Percentiles rank a stretch among this genome's conserved stretches.
These are phyloP conservation scores for Siniperca undulata DNA, from an alignment of 2,797 vertebrate genomes.

Conservation along the genomic window DNA sequence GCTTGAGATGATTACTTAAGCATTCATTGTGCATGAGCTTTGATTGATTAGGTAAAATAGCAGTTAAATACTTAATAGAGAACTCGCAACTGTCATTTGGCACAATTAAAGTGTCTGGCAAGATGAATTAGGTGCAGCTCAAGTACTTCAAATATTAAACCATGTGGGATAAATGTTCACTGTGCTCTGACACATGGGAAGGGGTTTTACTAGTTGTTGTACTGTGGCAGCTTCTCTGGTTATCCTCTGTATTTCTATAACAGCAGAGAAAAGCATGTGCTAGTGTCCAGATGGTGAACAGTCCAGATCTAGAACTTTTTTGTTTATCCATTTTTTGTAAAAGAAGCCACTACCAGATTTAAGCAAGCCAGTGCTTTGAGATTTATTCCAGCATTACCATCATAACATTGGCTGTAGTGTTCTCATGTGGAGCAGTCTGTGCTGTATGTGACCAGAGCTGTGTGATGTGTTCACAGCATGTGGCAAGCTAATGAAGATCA, in stretches of 20 bases:
- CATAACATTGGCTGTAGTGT: constrained; percentile 57
- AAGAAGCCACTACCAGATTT: constrained; percentile 18
- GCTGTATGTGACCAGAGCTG: constrained; percentile 38
- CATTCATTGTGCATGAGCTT: constrained; percentile 36
- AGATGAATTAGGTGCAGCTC: constrained; percentile 50
- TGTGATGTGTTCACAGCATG: constrained; percentile 89
- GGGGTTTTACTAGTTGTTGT: neutral
- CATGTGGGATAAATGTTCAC: constrained; percentile 31
- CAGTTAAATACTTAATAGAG: constrained; percentile 54
- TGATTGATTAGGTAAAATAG: constrained; percentile 62
- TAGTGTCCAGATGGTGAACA: constrained; percentile 22
- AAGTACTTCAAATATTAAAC: constrained; percentile 51
- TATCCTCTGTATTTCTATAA: constrained; percentile 18
- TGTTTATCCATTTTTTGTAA: neutral
- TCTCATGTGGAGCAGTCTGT: constrained; percentile 26
- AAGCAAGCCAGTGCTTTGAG: constrained; percentile 44
- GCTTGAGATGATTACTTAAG: constrained; percentile 39
- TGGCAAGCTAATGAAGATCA: constrained; percentile 98
- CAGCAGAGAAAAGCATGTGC: neutral
- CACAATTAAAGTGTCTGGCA: constrained; percentile 59
- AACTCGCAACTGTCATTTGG: constrained; percentile 51
- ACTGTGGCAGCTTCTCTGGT: neutral
- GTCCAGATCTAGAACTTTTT: neutral
- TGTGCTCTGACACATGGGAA: constrained; percentile 14
- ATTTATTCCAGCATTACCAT: constrained; percentile 43